These are phyloP conservation scores for Agrilus planipennis DNA, from an alignment of 1,140 invertebrate species.

Conservation along the genomic window DNA sequence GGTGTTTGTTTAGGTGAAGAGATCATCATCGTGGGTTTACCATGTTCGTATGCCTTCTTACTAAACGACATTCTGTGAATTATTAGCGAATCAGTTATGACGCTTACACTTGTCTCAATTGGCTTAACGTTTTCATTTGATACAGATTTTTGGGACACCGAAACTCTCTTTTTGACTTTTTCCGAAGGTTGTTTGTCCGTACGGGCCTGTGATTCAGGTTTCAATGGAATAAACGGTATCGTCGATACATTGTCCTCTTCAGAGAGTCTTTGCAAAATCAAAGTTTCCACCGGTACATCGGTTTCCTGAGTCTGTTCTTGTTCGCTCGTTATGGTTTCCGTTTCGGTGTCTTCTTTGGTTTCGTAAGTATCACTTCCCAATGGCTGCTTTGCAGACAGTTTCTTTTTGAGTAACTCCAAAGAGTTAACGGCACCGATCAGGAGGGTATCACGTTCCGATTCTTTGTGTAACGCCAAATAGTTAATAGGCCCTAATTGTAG, in stretches of 20 bases:
- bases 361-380: no score
- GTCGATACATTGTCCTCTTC: neutral
- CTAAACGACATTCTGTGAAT: slow-evolving; percentile 4
- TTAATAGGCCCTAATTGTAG: no score
- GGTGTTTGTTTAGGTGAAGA: slow-evolving; percentile 7
- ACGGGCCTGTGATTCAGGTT: neutral
- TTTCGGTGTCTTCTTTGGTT: no score
- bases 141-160: neutral
- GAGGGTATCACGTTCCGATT: no score
- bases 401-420: no score
- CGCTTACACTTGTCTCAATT: neutral
- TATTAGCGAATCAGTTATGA: slow-evolving; percentile 4
- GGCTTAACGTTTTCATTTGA: neutral
- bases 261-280: neutral
- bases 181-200: neutral
- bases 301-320: neutral
- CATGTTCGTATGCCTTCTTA: slow-evolving; percentile 5
- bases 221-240: neutral
- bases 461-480: no score
- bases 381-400: no score
- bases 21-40: slow-evolving; percentile 3
- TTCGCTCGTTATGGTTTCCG: no score
- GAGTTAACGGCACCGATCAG: no score
- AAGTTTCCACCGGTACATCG: neutral
- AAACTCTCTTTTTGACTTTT: neutral